Percentiles rank a stretch among this genome's conserved stretches.
phyloP scores from a whole-genome alignment of 2,888 invertebrate genomes.

The Hypselothyrea guttata region DNA sequence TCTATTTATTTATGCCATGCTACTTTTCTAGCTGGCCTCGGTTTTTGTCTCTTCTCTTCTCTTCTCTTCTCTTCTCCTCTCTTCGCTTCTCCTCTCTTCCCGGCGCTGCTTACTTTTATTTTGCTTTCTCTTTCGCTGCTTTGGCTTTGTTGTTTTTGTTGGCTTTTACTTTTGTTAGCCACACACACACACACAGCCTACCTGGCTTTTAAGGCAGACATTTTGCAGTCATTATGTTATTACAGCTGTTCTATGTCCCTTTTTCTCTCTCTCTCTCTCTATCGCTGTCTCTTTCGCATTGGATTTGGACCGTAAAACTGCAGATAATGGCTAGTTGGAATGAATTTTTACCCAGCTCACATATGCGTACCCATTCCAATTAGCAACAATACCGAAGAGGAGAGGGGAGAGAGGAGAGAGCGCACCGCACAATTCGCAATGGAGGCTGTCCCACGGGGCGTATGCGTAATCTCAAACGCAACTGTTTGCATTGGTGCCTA shows the following conservation, averaged over 20 bases:
- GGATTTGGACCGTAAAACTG: conserved; percentile 76
- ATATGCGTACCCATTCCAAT: conserved; percentile 30
- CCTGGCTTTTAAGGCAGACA: conserved; percentile 63
- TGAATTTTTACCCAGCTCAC: conserved; percentile 2
- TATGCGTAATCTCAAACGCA: conserved; percentile 63
- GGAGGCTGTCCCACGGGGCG: conserved; percentile 39
- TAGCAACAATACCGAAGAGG: conserved; percentile 26
- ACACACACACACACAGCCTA: conserved; percentile 36
- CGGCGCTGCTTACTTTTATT: conserved; percentile 8
- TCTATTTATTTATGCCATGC: conserved; percentile 75
- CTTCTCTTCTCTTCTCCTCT: conserved; percentile 25
- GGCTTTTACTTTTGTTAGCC: conserved; percentile 45
- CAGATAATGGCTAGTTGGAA: conserved; percentile 54
- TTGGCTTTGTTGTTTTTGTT: conserved; percentile 36
- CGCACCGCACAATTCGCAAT: conserved; percentile 2
- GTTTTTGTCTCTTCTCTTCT: conserved; percentile 4
- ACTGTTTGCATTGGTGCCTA: conserved; percentile 33
- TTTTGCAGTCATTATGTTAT: conserved; percentile 68
- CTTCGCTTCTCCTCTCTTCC: conserved; percentile 11
- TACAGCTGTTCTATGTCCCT: conserved; percentile 42
- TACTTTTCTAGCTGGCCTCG: conserved; percentile 41
- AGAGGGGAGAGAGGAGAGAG: background rate
- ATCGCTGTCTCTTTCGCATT: conserved; percentile 44
- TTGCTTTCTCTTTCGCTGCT: conserved; percentile 22
- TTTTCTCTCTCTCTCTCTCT: conserved; percentile 8